Percentiles rank a stretch among this genome's conserved stretches.
Conservation (phyloP, 2,888 invertebrate species). For the Pristionchus maxplancki region DNA sequence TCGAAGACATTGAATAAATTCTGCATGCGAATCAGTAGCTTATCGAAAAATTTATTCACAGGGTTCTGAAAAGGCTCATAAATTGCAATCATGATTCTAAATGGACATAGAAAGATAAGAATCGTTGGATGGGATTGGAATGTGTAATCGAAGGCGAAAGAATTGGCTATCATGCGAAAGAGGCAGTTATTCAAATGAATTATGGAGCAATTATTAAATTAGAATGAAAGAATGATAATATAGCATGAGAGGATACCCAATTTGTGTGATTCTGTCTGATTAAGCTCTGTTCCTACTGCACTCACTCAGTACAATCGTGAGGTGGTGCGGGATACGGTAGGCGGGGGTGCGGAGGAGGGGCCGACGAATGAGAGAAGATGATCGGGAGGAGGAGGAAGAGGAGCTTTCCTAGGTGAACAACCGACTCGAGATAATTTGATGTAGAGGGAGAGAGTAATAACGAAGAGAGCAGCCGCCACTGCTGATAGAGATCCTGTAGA, state of each 20-base stretch:
- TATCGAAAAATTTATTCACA: constrained; percentile 22
- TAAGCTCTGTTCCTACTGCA: neutral
- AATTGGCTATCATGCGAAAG: neutral
- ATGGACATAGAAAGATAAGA: neutral
- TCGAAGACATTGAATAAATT: no score
- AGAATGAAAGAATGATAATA: neutral
- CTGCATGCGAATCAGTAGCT: no score
- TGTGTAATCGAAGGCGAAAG: neutral
- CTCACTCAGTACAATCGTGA: constrained; percentile 33
- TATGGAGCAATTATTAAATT: constrained; percentile 23
- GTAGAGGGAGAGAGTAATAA: constrained; percentile 53
- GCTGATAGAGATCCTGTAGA: constrained; percentile 38
- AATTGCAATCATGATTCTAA: neutral
- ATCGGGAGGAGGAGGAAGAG: constrained; percentile 47
- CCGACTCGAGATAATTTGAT: constrained; percentile 51
- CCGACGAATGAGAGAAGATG: constrained; percentile 45
- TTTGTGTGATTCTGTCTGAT: constrained; percentile 1
- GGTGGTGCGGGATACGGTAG: constrained; percentile 46
- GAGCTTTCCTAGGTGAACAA: neutral
- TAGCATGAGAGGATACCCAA: constrained; percentile 11
- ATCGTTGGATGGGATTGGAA: neutral
- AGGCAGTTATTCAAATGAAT: neutral
- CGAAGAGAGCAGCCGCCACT: constrained; percentile 54
- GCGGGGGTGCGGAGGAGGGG: constrained; percentile 24
- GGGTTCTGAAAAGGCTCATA: neutral